Base-by-base conservation (phyloP, 2,888 invertebrate species). In the Scrobipalpa costella region DNA sequence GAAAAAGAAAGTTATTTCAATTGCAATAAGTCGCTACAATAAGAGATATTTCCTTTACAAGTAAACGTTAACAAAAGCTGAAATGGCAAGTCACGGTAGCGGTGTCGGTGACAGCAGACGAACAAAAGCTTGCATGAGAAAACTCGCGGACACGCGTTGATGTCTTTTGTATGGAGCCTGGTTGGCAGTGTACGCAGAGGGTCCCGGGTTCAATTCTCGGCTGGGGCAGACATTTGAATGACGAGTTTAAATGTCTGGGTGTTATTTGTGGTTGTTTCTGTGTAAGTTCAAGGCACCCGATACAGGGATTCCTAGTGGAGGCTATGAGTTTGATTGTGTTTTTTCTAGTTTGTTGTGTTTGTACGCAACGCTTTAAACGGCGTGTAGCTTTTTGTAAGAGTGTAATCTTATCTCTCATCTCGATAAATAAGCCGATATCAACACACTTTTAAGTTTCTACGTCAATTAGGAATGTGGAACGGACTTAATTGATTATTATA, bases 141-240 rank as follows among this genome's bases (percentile, higher is more conserved):
- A 74, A 69, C 73, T 71, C 67, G 71, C 71, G 69, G 73, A 74
- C 73, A 71, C 79, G 78, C 89, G 89, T 90, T 87, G 84, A 88
- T 80, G 77, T 90, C 90, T 90, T 90, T 86, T 86, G 79, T 88
- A 86, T 73, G 74, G 67, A 67, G 70, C n/a, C n/a, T n/a, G n/a
- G n/a, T n/a, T n/a, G n/a, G n/a, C n/a, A n/a, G n/a, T n/a, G n/a
- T n/a, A n/a, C n/a, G n/a, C n/a, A n/a, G n/a, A n/a, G n/a, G n/a
- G n/a, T n/a, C n/a, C n/a, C n/a, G n/a, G n/a, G n/a, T n/a, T n/a
- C n/a, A n/a, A n/a, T n/a, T n/a, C n/a, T n/a, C n/a, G n/a, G n/a
- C n/a, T n/a, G n/a, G n/a, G n/a, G n/a, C n/a, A n/a, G n/a, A n/a
- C n/a, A n/a, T n/a, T n/a, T n/a, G n/a, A n/a, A n/a, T n/a, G n/a